phyloP scores from a whole-genome alignment of 2,888 invertebrate genomes.

The Platerodrilus igneus region DNA sequence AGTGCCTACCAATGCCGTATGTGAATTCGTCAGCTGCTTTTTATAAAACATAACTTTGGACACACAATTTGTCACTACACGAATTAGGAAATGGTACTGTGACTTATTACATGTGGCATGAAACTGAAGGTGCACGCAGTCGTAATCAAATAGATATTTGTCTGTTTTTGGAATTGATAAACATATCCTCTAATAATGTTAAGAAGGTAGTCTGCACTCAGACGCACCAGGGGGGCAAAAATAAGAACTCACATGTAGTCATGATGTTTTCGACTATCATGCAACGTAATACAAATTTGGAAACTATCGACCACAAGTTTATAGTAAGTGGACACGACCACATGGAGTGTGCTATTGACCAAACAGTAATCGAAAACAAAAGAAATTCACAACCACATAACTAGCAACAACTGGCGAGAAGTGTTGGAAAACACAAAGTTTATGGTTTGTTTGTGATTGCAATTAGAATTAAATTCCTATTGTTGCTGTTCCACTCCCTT shows the following conservation, averaged over 20 bases:
- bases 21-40: too few relatives aligned
- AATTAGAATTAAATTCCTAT: too few relatives aligned
- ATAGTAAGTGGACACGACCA: slow-evolving; percentile 27
- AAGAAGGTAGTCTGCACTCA: too few relatives aligned
- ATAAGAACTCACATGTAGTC: slow-evolving; percentile 29
- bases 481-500: too few relatives aligned
- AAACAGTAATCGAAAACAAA: slow-evolving; percentile 24
- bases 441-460: too few relatives aligned
- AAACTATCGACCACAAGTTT: slow-evolving; percentile 29
- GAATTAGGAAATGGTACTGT: not conserved
- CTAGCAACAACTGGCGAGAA: too few relatives aligned
- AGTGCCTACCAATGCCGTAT: not conserved
- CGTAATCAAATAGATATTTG: slow-evolving; percentile 22
- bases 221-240: slow-evolving; percentile 32
- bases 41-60: slow-evolving; percentile 7
- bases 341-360: slow-evolving; percentile 28
- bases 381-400: too few relatives aligned
- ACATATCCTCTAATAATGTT: slow-evolving; percentile 19
- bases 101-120: not conserved
- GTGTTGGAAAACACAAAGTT: too few relatives aligned
- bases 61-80: slow-evolving; percentile 3
- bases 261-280: slow-evolving; percentile 26
- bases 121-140: not conserved
- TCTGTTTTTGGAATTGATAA: slow-evolving; percentile 11
- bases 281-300: slow-evolving; percentile 11